Evolutionary conservation across 1,140 invertebrate genomes (phyloP).

Genomic region (Drosophila punjabiensis): DNA sequence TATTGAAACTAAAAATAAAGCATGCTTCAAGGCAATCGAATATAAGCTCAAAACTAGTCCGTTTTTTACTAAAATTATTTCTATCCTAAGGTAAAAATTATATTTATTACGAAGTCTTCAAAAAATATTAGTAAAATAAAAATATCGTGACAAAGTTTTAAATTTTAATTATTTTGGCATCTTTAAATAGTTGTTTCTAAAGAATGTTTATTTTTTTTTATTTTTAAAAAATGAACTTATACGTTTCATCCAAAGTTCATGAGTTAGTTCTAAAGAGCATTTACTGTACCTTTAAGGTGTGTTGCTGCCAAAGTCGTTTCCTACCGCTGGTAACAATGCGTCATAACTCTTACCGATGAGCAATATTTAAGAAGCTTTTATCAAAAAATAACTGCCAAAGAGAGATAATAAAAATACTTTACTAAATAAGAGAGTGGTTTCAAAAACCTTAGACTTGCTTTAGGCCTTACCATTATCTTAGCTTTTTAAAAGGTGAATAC

Average conservation of each 20-base stretch:
- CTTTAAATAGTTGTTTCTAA: too few relatives aligned
- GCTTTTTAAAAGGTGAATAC: not conserved
- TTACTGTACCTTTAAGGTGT: constrained; percentile 12
- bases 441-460: not conserved
- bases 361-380: not conserved
- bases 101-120: not conserved
- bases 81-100: too few relatives aligned
- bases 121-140: not conserved
- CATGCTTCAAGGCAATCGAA: not conserved
- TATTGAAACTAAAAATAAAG: not conserved
- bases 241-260: not conserved
- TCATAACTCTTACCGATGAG: constrained; percentile 11
- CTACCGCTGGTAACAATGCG: constrained; percentile 14
- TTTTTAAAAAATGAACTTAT: not conserved
- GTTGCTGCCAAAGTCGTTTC: constrained; percentile 3
- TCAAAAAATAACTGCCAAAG: not conserved
- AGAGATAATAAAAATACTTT: not conserved
- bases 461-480: not conserved
- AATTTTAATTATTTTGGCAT: too few relatives aligned
- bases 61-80: too few relatives aligned
- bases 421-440: not conserved
- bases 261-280: not conserved
- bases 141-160: not conserved
- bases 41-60: not conserved
- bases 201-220: not conserved